Evolutionary conservation across 1,140 invertebrate genomes (phyloP), one percentile per base, ranked within the genome.

Genomic region (Danaus melanippus): DNA sequence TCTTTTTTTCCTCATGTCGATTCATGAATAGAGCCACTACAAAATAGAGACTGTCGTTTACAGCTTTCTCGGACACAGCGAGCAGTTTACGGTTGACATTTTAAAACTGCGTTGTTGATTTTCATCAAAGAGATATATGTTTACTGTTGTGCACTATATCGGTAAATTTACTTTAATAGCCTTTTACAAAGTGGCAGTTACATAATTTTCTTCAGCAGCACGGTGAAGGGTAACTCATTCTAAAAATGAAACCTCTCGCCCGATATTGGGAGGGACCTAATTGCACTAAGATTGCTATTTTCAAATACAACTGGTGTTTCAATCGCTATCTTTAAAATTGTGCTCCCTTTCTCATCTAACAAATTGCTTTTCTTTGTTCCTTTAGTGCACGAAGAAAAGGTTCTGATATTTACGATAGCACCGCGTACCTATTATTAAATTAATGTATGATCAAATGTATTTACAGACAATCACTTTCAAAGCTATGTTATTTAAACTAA

Each of bases 291-390:
- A 83, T 82, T 81, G 70, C 84, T 84, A 81, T 84, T 83, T 84
- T 79, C 66, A 80, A 80, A 76, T 67, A 83, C 71, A 69, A 78
- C 74, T 73, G 68, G 67, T 15, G 15, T 73, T 78, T 72, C 73
- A 74, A 80, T 73, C 65, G 69, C 60, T 64, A 69, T 78, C 73
- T 83, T 81, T 84, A 79, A 84, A 80, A 79, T 77, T 72, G 73
- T 76, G 67, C 71, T 83, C 73, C 81, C 79, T 84, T 84, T 86
- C 83, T 76, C 76, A 71, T 80, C 68, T 71, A 73, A 79, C 64
- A 78, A 81, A 86, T 79, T 84, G 74, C 75, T 76, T 84, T 86
- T 83, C 83, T 82, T 86, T 84, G 77, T 77, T 79, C 69, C 58
- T 59, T 67, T 62, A 62, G 59, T 69, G 65, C 62, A 67, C 68